Conservation (phyloP, 1,140 invertebrate genomes). For the Apocrypta bakeri region DNA sequence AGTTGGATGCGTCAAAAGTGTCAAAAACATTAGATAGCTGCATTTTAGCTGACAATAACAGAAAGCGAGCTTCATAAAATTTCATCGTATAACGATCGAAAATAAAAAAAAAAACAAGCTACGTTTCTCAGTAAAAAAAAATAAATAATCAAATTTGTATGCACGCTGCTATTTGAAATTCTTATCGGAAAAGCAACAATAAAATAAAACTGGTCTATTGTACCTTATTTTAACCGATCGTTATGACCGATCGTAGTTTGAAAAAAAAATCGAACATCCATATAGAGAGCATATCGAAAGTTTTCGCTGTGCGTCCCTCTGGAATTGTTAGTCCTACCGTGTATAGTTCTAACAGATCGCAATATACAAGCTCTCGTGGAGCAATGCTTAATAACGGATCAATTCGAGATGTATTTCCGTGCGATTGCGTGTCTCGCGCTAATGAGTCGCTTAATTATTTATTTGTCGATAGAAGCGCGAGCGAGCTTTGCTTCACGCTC, state of each 20-base stretch:
- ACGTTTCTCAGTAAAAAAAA: background rate
- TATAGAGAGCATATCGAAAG: no score
- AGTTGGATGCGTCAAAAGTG: background rate
- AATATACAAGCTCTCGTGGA: background rate
- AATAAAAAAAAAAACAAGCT: background rate
- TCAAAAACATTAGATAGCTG: background rate
- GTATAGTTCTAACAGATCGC: background rate
- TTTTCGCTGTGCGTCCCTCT: no score
- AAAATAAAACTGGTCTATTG: no score
- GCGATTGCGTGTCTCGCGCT: constrained; percentile 9
- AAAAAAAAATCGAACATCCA: no score
- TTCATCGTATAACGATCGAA: background rate
- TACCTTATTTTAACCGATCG: no score
- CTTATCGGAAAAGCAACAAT: no score
- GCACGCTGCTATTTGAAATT: no score
- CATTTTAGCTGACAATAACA: background rate
- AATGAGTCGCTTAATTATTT: constrained; percentile 39
- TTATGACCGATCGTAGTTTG: no score
- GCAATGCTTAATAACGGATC: constrained; percentile 20
- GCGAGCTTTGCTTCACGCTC: background rate
- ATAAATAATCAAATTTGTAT: background rate
- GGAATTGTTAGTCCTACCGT: no score
- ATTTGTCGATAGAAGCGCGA: constrained; percentile 49
- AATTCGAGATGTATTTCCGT: constrained; percentile 14
- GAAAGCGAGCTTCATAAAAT: background rate